phyloP scores from a whole-genome alignment of 2,888 invertebrate species.

The Drosophila longiperda region DNA sequence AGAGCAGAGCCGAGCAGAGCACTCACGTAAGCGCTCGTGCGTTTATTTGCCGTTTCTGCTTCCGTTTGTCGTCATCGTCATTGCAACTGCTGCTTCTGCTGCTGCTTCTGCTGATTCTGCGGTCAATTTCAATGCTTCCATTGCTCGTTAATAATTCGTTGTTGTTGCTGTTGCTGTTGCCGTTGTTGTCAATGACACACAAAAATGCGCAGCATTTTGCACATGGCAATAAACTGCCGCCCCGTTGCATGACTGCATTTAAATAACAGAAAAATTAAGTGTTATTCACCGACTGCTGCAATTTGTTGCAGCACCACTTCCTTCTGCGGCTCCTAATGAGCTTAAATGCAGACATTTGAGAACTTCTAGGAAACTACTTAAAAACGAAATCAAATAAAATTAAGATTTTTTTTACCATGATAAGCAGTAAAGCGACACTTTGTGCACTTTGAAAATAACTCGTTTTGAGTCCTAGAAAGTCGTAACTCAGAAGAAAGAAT shows the following conservation, averaged over 20 bases:
- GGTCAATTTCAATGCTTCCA: constrained; percentile 72
- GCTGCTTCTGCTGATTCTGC: constrained; percentile 21
- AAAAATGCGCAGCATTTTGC: constrained; percentile 67
- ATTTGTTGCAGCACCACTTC: constrained; percentile 25
- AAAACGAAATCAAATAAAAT: neutral
- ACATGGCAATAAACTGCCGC: constrained; percentile 65
- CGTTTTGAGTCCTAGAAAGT: neutral
- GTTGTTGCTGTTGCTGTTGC: constrained; percentile 21
- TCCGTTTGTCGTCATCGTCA: constrained; percentile 66
- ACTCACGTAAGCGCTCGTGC: constrained; percentile 77
- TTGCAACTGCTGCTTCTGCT: constrained; percentile 7
- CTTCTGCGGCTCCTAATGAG: constrained; percentile 41
- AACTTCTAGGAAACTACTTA: constrained; percentile 18
- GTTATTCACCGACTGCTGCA: constrained; percentile 33
- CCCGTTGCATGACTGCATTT: constrained; percentile 51
- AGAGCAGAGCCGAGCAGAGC: constrained; percentile 36
- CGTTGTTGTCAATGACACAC: constrained; percentile 61
- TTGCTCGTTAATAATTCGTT: constrained; percentile 74
- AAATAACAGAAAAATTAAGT: constrained; percentile 39
- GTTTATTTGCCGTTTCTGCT: constrained; percentile 79
- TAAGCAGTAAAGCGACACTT: neutral
- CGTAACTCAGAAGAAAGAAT: neutral
- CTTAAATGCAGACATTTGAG: constrained; percentile 48
- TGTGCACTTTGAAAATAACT: neutral
- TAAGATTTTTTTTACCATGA: neutral